Evolutionary conservation across 2,888 invertebrate genomes (phyloP).

Genomic region (Dasysyrphus tricinctus): DNA sequence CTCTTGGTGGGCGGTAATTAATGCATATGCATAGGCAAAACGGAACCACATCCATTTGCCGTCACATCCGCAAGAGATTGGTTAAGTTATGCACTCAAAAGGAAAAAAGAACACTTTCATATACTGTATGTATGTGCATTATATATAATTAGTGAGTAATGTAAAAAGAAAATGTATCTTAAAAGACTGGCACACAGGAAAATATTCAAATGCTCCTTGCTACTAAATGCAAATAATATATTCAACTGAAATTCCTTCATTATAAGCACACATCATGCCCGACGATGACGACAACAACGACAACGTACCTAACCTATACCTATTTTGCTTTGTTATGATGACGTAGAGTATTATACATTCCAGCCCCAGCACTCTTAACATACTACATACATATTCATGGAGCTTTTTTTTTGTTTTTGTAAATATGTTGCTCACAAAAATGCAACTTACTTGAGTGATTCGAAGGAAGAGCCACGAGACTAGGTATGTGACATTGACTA

Average conservation of each 20-base stretch:
- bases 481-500: constrained; percentile 58
- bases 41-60: constrained; percentile 68
- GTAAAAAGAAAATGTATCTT: constrained; percentile 16
- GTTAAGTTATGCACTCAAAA: constrained; percentile 67
- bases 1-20: constrained; percentile 31
- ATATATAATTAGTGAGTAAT: constrained; percentile 69
- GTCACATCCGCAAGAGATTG: constrained; percentile 63
- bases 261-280: constrained; percentile 34
- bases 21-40: constrained; percentile 67
- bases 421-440: constrained; percentile 44
- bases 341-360: constrained; percentile 37
- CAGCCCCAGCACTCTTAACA: not conserved
- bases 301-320: constrained; percentile 21
- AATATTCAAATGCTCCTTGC: constrained; percentile 72
- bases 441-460: constrained; percentile 74
- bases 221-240: constrained; percentile 73
- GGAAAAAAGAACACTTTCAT: not conserved
- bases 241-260: constrained; percentile 71
- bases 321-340: constrained; percentile 48
- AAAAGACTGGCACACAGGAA: constrained; percentile 54
- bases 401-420: constrained; percentile 21
- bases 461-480: constrained; percentile 55
- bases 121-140: constrained; percentile 30
- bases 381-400: constrained; percentile 58
- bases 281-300: not conserved